Conservation (phyloP, 35 echinoderm and acorn worm genomes). For the Nesometra sesokonis region DNA sequence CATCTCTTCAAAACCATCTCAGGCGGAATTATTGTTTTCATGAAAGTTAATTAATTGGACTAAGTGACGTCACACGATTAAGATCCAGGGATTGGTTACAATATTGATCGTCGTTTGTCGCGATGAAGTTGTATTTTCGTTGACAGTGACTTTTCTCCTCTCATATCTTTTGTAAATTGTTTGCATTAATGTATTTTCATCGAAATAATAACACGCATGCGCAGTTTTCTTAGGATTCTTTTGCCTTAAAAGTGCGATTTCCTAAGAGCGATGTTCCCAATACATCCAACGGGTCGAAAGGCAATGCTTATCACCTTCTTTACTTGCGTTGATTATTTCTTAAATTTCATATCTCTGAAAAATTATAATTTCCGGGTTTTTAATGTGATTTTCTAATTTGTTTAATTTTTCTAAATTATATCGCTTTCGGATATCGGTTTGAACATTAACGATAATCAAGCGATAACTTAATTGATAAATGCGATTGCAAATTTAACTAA, state of each 20-base stretch:
- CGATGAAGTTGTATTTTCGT: neutral
- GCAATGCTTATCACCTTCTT: neutral
- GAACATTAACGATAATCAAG: neutral
- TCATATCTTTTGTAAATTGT: neutral
- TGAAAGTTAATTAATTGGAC: neutral
- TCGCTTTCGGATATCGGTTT: neutral
- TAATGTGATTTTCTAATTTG: neutral
- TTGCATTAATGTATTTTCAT: neutral
- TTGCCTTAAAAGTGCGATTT: neutral
- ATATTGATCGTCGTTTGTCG: neutral
- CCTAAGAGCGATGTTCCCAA: neutral
- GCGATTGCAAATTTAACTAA: neutral
- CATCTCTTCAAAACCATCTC: neutral
- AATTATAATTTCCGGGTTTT: neutral
- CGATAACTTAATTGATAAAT: conserved; percentile 1
- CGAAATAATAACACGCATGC: neutral
- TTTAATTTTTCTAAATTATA: neutral
- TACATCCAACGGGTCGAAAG: neutral
- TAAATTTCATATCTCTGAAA: neutral
- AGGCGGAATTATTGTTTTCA: neutral
- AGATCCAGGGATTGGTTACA: neutral
- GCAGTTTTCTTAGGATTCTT: neutral
- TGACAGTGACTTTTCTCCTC: neutral
- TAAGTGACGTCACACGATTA: neutral
- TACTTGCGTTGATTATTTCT: neutral